Evolutionary conservation across 2,888 invertebrate genomes (phyloP), one percentile per base, ranked within the genome.

Genomic region (Embidobia sp.): DNA sequence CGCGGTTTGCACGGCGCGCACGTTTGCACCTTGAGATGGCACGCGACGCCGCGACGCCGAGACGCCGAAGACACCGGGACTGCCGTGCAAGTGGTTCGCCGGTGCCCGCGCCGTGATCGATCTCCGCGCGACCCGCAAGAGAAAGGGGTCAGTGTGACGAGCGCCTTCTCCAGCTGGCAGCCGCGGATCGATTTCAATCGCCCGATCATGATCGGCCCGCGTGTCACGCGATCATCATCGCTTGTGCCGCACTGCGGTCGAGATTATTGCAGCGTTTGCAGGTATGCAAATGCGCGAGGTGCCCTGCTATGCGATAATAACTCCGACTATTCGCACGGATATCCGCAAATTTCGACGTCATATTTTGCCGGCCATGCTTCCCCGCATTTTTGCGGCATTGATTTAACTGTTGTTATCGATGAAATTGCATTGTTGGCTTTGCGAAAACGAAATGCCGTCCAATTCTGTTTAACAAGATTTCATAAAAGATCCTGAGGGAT

Each of bases 241-340:
- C 79, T 82, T 22, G 81, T 85, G 69, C 80, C 82, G 69, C 84
- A 86, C 74, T 86, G 86, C 79, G 85, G 85, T 77, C 85, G 83
- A 46, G 85, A 83, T 66, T 84, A 83, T 79, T 87, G 86, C 78
- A 83, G 83, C 35, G 83, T 86, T 72, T 86, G 86, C 86, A 87
- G 87, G 86, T 87, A 87, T 66, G 72, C 66, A 63, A 72, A 70
- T 61, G 22, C 44, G 37, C 19, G 27, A 37, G 31, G 33, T 18
- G 7, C 64, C 29, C 26, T 16, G 29, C 46, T 10, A 26, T 40
- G 51, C 27, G 49, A 48, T 55, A 53, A 51, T 42, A 40, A 48
- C 48, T 31, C 29, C 40, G 13, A 35, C 44, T 18, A 49, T 31
- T 51, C 37, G n/a, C 16, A 6, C 27, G 10, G 11, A 13, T 16